phyloP scores from a whole-genome alignment of 2,888 invertebrate species.

The Sinopyrophorus schimmeli region DNA sequence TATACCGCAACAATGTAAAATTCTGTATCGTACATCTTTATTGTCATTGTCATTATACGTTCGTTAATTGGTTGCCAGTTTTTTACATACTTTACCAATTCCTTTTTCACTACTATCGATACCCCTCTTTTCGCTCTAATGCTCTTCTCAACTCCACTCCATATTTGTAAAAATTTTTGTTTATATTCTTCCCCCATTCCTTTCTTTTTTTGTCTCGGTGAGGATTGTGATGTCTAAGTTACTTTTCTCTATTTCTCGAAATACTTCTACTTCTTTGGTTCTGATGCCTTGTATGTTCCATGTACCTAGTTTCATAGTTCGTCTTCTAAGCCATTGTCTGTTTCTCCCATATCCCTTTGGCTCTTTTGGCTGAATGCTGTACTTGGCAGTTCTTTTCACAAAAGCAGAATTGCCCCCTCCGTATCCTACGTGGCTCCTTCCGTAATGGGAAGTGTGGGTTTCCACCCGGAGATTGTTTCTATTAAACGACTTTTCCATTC shows the following conservation, averaged over 20 bases:
- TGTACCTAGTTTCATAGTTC: constrained; percentile 1
- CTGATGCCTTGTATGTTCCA: constrained; percentile 6
- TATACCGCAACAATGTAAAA: constrained; percentile 1
- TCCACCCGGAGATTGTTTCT: constrained; percentile 1
- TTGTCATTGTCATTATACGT: constrained; percentile 4
- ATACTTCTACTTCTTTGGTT: constrained; percentile 2
- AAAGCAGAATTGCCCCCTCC: constrained; percentile 7
- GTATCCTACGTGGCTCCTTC: constrained; percentile 7
- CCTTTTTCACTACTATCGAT: constrained; percentile 5
- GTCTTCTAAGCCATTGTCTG: neutral
- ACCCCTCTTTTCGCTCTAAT: constrained; percentile 5
- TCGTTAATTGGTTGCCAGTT: constrained; percentile 3
- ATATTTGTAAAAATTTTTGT: constrained; percentile 1
- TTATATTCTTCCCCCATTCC: neutral
- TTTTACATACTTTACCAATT: constrained; percentile 1
- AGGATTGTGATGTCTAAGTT: neutral
- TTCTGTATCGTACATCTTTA: constrained; percentile 1
- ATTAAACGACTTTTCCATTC: constrained; percentile 6
- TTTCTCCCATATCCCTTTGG: constrained; percentile 1
- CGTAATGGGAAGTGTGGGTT: constrained; percentile 8
- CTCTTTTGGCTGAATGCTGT: constrained; percentile 2
- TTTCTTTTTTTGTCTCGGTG: constrained; percentile 3
- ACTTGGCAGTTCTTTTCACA: constrained; percentile 1
- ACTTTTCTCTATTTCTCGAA: constrained; percentile 2
- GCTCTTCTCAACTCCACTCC: constrained; percentile 5